Conservation (phyloP, 1,140 invertebrate genomes). For the Diabrotica virgifera region DNA sequence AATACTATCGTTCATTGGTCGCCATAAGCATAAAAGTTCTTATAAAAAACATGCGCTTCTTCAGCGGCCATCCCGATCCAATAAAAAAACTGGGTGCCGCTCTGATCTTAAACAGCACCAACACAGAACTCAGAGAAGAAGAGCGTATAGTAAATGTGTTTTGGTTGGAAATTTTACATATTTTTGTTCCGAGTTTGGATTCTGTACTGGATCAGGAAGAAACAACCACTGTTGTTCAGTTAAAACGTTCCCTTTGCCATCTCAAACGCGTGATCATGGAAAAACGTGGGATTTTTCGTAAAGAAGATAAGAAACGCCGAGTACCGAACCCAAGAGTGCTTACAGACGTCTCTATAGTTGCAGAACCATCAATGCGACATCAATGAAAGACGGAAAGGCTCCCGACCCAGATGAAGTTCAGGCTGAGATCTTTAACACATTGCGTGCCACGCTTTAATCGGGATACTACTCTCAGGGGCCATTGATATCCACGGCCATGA, state of each 20-base stretch:
- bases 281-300: conserved; percentile 53
- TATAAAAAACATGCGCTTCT: conserved; percentile 59
- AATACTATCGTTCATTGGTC: conserved; percentile 43
- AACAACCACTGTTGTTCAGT: conserved; percentile 45
- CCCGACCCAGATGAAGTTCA: no score
- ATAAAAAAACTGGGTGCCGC: conserved; percentile 64
- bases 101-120: conserved; percentile 69
- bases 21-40: conserved; percentile 54
- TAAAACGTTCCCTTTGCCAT: conserved; percentile 52
- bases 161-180: conserved; percentile 62
- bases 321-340: conserved; percentile 50
- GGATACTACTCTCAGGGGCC: no score
- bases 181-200: conserved; percentile 51
- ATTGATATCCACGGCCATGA: no score
- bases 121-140: conserved; percentile 59
- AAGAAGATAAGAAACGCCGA: conserved; percentile 37
- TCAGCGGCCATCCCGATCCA: conserved; percentile 61
- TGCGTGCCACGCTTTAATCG: no score
- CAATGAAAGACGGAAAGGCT: no score
- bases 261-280: conserved; percentile 58
- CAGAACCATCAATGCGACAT: no score
- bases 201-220: conserved; percentile 21
- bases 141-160: conserved; percentile 56
- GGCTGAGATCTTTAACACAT: no score
- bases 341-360: conserved; percentile 57